Percentiles rank a stretch among this genome's conserved stretches.
Conservation (phyloP, 2,797 vertebrate species). For the Lutjanus argentimaculatus region DNA sequence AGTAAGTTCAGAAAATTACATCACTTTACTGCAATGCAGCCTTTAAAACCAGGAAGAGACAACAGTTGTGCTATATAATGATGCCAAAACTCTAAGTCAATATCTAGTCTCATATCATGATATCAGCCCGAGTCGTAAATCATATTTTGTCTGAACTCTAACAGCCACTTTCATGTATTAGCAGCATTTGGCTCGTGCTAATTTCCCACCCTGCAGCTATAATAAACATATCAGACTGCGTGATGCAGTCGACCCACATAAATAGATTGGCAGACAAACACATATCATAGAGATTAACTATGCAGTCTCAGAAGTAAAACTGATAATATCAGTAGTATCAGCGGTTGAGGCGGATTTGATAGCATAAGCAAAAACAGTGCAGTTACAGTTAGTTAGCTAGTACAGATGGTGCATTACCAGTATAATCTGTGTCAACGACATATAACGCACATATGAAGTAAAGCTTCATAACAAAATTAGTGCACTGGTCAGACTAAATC, state of each 20-base stretch:
- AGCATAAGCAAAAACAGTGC: neutral
- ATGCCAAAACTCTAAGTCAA: too few species aligned
- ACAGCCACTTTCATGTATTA: too few species aligned
- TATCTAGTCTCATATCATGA: too few species aligned
- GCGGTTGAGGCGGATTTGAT: neutral
- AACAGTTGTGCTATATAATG: too few species aligned
- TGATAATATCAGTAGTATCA: accelerated
- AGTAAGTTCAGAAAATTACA: too few species aligned
- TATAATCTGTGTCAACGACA: neutral
- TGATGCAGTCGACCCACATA: neutral
- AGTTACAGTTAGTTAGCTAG: neutral
- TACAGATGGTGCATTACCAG: neutral
- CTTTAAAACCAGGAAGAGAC: too few species aligned
- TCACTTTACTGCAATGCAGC: too few species aligned
- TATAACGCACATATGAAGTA: neutral
- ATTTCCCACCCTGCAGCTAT: too few species aligned
- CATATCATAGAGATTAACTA: neutral
- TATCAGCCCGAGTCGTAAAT: too few species aligned
- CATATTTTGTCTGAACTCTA: neutral
- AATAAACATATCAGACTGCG: neutral
- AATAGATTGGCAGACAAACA: neutral
- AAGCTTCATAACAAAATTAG: conserved; percentile 16
- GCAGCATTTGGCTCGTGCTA: too few species aligned
- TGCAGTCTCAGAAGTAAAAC: neutral
- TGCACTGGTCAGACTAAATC: neutral